A percentile compares a stretch with the other conserved stretches of the same genome.
These are phyloP conservation scores for Myrmecophaga tridactyla DNA, from an alignment of 2,113 vertebrate species.

Conservation along the genomic window DNA sequence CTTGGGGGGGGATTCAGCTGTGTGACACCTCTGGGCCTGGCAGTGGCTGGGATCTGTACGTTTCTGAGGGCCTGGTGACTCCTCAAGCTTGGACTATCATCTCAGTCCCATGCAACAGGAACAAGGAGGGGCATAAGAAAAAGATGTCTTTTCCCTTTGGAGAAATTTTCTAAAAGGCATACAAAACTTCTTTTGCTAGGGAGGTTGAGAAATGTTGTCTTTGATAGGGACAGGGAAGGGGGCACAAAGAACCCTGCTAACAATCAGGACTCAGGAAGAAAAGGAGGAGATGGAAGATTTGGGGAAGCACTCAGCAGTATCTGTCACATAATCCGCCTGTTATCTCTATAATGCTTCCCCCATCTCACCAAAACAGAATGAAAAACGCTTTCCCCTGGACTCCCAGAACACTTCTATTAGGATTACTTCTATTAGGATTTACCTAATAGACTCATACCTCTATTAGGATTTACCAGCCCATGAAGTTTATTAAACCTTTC, in stretches of 20 bases:
- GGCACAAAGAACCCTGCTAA: background rate
- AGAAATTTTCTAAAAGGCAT: background rate
- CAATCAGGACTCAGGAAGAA: background rate
- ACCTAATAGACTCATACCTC: background rate
- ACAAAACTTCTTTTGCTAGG: background rate
- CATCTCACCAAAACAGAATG: background rate
- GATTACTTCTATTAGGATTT: background rate
- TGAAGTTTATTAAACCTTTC: background rate
- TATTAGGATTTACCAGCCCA: background rate
- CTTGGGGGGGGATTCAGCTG: background rate
- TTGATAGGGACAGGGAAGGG: background rate
- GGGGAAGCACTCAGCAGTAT: background rate
- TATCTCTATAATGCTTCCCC: background rate
- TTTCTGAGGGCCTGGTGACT: background rate
- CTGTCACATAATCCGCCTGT: background rate
- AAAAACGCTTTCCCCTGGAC: background rate
- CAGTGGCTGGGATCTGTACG: background rate
- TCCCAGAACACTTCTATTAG: background rate
- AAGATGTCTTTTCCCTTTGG: background rate
- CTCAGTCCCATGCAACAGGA: background rate
- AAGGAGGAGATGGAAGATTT: background rate
- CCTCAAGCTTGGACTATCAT: background rate
- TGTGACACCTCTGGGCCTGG: background rate
- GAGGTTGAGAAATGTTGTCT: background rate
- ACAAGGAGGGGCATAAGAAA: background rate